A percentile compares a stretch with the other conserved stretches of the same genome.
Evolutionary conservation across 2,888 invertebrate genomes (phyloP).

Genomic region (Latheticus oryzae): DNA sequence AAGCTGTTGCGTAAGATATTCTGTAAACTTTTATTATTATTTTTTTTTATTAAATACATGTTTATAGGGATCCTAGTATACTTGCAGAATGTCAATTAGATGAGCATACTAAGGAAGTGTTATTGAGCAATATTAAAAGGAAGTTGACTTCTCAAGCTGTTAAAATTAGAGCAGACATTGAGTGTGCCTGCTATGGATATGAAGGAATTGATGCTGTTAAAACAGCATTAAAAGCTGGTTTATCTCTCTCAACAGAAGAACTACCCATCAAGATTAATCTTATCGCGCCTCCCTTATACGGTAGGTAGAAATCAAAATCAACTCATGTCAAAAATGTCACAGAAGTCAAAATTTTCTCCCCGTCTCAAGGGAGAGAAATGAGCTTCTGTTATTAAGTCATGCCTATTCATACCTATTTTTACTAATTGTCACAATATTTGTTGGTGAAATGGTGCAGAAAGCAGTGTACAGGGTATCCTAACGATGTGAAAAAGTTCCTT

Average conservation of each 20-base stretch:
- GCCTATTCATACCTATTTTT: no score
- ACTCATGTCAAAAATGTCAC: background rate
- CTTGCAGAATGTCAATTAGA: slow-evolving; percentile 96
- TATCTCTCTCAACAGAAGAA: slow-evolving; percentile 90
- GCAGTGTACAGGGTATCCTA: no score
- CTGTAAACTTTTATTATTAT: no score
- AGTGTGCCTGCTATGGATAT: slow-evolving; percentile 95
- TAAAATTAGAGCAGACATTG: slow-evolving; percentile 92
- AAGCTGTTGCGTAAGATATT: slow-evolving; percentile 85
- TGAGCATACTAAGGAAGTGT: slow-evolving; percentile 89
- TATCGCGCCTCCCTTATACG: slow-evolving; percentile 96
- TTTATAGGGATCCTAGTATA: slow-evolving; percentile 87
- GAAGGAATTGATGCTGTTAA: slow-evolving; percentile 99
- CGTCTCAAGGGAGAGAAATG: no score
- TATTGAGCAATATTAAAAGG: slow-evolving; percentile 93
- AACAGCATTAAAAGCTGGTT: slow-evolving; percentile 88
- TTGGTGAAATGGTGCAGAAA: no score
- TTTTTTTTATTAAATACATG: slow-evolving; percentile 11
- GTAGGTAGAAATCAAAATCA: slow-evolving; percentile 47
- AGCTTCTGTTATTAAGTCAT: no score
- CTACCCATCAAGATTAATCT: slow-evolving; percentile 98
- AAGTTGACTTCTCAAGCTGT: slow-evolving; percentile 98
- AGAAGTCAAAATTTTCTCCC: no score
- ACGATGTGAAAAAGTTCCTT: no score
- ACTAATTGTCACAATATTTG: no score